These are phyloP conservation scores for Glyphotaelius pellucidus DNA, from an alignment of 2,888 invertebrate species.

Conservation along the genomic window DNA sequence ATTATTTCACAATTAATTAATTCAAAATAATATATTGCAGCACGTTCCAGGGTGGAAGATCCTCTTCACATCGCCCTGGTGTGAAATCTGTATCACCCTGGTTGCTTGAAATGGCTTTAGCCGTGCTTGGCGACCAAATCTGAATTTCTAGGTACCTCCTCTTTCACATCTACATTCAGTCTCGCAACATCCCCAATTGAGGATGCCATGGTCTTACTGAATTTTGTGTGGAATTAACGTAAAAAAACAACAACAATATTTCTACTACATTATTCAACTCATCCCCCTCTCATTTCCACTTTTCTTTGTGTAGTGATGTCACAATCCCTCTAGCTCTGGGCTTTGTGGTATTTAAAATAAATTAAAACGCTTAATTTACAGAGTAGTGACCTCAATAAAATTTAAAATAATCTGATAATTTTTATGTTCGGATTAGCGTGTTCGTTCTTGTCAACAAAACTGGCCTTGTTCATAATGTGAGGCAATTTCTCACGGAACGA, in stretches of 20 bases:
- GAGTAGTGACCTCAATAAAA: neutral
- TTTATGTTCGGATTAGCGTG: neutral
- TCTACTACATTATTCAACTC: neutral
- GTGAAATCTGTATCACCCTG: too few relatives aligned
- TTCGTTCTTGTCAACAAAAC: neutral
- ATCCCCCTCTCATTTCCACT: neutral
- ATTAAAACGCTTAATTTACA: neutral
- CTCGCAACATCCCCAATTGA: too few relatives aligned
- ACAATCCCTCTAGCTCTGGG: neutral
- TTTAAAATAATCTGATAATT: neutral
- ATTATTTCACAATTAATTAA: too few relatives aligned
- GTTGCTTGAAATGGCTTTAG: too few relatives aligned
- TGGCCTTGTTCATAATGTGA: neutral
- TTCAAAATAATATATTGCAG: too few relatives aligned
- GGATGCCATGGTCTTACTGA: too few relatives aligned
- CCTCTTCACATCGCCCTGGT: too few relatives aligned
- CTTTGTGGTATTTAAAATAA: neutral
- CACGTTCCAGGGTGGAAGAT: too few relatives aligned
- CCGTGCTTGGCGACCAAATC: too few relatives aligned
- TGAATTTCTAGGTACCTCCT: too few relatives aligned
- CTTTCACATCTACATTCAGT: too few relatives aligned
- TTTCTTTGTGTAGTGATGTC: neutral
- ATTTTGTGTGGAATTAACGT: too few relatives aligned
- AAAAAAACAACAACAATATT: neutral
- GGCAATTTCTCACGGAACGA: neutral